A percentile compares a stretch with the other conserved stretches of the same genome.
phyloP scores from a whole-genome alignment of 2,888 invertebrate species.

The Tillus elongatus region DNA sequence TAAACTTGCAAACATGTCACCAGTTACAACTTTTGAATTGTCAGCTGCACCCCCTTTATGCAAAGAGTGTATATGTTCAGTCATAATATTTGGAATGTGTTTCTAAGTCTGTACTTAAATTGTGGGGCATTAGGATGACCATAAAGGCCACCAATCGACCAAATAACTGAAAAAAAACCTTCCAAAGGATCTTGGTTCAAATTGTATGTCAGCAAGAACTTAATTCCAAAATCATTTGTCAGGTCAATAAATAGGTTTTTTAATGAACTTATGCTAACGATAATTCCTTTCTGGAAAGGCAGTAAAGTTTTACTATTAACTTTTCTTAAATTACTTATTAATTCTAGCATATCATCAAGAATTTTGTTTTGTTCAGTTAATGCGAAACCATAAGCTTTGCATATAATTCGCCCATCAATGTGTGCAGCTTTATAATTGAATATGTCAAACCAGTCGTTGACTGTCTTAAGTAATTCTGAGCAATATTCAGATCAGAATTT shows the following conservation, averaged over 20 bases:
- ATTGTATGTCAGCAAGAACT: slow-evolving; percentile 16
- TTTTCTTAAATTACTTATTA: slow-evolving; percentile 15
- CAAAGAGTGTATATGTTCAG: too few species aligned
- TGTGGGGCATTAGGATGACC: slow-evolving; percentile 20
- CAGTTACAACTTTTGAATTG: too few species aligned
- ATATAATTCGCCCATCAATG: too few species aligned
- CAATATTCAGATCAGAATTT: slow-evolving; percentile 7
- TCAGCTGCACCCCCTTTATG: too few species aligned
- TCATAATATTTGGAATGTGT: slow-evolving; percentile 11
- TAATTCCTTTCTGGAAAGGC: slow-evolving; percentile 23
- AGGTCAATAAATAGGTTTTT: slow-evolving; percentile 15
- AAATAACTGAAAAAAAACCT: slow-evolving; percentile 19
- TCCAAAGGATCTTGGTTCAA: slow-evolving; percentile 18
- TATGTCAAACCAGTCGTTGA: slow-evolving; percentile 20
- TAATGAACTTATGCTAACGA: slow-evolving; percentile 16
- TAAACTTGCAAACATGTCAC: too few species aligned
- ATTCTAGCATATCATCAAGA: slow-evolving; percentile 17
- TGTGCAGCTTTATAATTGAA: too few species aligned
- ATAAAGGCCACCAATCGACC: slow-evolving; percentile 18
- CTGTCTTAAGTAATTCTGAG: slow-evolving; percentile 11
- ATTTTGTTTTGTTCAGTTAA: slow-evolving; percentile 20
- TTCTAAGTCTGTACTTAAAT: slow-evolving; percentile 20
- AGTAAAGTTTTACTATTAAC: slow-evolving; percentile 14
- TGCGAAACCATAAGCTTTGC: slow-evolving; percentile 19
- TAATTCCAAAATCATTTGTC: slow-evolving; percentile 14